These are phyloP conservation scores for Carassius carassius DNA, from an alignment of 2,113 vertebrate genomes.

Conservation along the genomic window DNA sequence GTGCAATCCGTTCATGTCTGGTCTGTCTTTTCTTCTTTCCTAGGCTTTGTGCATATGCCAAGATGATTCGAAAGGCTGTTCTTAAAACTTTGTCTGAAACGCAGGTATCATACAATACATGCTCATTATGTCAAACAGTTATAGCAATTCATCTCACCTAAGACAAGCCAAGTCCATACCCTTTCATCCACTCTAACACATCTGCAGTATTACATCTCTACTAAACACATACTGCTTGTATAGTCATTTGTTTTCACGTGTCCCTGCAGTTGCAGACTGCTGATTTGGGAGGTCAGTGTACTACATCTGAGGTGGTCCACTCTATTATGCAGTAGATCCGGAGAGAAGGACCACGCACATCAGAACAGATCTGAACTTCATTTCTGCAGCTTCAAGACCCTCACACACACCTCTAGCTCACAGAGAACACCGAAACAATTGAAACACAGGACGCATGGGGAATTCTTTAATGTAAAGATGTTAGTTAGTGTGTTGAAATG, in stretches of 20 bases:
- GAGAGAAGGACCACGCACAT: conserved; percentile 58
- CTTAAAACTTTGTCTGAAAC: conserved; percentile 78
- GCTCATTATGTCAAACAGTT: neutral
- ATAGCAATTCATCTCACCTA: neutral
- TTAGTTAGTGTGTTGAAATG: neutral
- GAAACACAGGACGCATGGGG: neutral
- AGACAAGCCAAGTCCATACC: neutral
- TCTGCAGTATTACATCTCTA: neutral
- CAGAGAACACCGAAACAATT: neutral
- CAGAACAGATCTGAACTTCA: conserved; percentile 32
- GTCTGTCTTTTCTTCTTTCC: neutral
- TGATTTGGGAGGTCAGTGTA: conserved; percentile 82
- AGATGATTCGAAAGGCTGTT: conserved; percentile 79
- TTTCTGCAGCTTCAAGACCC: neutral
- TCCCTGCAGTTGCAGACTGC: conserved; percentile 76
- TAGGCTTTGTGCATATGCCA: conserved; percentile 78
- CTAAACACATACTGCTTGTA: too few species aligned
- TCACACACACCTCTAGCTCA: neutral
- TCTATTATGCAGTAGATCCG: conserved; percentile 71
- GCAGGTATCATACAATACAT: conserved; percentile 62
- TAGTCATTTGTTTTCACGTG: neutral
- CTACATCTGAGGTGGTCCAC: conserved; percentile 79
- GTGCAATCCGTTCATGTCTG: neutral
- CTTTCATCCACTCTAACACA: neutral
- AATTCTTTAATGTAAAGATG: conserved; percentile 28